phyloP scores from a whole-genome alignment of 2,797 vertebrate genomes.

The Muraenolepis orangiensis region DNA sequence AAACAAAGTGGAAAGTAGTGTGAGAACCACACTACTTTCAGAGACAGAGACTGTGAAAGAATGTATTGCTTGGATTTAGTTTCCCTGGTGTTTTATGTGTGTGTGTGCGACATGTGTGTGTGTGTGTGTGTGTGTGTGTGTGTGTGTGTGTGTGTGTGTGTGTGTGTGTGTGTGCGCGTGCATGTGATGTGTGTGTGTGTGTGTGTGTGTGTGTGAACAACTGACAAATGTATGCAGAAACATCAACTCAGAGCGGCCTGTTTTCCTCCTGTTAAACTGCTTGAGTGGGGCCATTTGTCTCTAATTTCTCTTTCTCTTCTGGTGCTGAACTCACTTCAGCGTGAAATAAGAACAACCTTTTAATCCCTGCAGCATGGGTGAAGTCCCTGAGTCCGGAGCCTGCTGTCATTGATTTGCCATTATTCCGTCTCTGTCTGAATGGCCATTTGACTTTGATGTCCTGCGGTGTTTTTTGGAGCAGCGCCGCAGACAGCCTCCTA shows the following conservation, averaged over 20 bases:
- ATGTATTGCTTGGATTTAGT: not conserved
- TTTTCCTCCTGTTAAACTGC: not conserved
- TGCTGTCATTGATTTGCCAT: not conserved
- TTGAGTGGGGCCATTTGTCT: not conserved
- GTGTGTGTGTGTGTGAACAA: not conserved
- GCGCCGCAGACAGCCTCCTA: not conserved
- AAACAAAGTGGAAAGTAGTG: not conserved
- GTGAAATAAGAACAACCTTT: not conserved
- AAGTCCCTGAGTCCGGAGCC: not conserved
- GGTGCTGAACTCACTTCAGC: not conserved
- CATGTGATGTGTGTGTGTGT: not conserved
- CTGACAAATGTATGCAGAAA: not conserved
- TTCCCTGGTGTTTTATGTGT: not conserved
- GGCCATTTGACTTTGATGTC: not conserved
- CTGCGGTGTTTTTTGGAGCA: not conserved
- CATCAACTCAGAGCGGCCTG: not conserved
- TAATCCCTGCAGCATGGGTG: not conserved
- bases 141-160: not conserved
- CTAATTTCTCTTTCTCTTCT: not conserved
- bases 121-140: conserved; percentile 1
- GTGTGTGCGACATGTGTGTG: not conserved
- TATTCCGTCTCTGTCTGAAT: not conserved
- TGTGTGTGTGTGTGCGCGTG: not conserved
- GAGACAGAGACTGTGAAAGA: not conserved
- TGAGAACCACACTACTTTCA: not conserved